Evolutionary conservation across 2,888 invertebrate species (phyloP).

Genomic region (Drosophila aldrichi): DNA sequence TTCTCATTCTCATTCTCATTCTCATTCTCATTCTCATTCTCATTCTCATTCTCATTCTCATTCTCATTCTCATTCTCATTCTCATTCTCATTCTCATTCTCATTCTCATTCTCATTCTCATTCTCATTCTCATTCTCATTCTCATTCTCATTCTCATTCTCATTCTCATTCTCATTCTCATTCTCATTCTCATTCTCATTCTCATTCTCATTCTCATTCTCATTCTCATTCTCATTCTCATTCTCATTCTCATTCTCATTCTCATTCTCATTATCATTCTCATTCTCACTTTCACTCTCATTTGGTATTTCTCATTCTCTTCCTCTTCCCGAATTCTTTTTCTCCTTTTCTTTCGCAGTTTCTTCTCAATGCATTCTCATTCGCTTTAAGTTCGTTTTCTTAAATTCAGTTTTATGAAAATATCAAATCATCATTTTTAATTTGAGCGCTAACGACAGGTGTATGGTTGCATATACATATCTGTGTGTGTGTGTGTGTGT

Average conservation of each 20-base stretch:
- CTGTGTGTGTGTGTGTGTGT: constrained; percentile 1
- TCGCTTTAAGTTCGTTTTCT: constrained; percentile 6
- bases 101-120: not conserved
- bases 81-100: not conserved
- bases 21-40: not conserved
- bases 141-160: not conserved
- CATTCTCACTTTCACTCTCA: not conserved
- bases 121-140: not conserved
- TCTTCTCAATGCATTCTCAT: not conserved
- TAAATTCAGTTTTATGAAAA: constrained; percentile 26
- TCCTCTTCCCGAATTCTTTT: not conserved
- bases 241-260: not conserved
- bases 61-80: not conserved
- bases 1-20: not conserved
- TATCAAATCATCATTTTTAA: constrained; percentile 38
- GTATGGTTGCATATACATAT: not conserved
- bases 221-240: not conserved
- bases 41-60: not conserved
- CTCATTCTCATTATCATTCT: not conserved
- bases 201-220: not conserved
- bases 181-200: not conserved
- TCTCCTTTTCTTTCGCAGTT: not conserved
- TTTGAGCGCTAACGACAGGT: constrained; percentile 17
- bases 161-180: not conserved
- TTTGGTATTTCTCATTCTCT: not conserved